Conservation (phyloP, 2,113 vertebrate species). For the Leucoraja erinaceus region DNA sequence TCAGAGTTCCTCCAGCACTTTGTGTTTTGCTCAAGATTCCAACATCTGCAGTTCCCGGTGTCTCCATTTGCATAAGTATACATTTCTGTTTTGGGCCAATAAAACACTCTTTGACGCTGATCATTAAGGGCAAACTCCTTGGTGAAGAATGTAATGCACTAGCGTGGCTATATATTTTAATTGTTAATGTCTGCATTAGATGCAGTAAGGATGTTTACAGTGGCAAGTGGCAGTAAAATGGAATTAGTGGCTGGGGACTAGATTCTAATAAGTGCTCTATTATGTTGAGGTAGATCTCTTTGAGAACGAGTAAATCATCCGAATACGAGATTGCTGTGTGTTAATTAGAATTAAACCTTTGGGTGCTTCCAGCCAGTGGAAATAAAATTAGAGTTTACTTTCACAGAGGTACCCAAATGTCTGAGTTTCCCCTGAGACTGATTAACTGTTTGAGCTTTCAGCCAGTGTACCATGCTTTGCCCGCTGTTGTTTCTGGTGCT, state of each 20-base stretch:
- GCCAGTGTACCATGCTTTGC: background rate
- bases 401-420: background rate
- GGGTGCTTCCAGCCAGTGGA: background rate
- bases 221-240: background rate
- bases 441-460: slow-evolving; percentile 8
- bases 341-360: slow-evolving; percentile 31
- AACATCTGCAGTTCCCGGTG: no score
- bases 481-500: background rate
- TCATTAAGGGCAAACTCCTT: background rate
- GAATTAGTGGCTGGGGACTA: background rate
- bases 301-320: slow-evolving; percentile 7
- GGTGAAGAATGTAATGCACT: background rate
- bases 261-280: background rate
- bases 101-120: no score
- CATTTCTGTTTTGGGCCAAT: no score
- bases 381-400: slow-evolving; percentile 15
- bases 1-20: no score
- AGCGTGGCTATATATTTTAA: background rate
- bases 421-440: background rate
- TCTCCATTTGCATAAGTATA: no score
- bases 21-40: no score
- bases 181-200: background rate
- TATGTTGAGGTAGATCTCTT: slow-evolving; percentile 21
- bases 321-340: slow-evolving; percentile 9
- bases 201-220: background rate